phyloP scores from a whole-genome alignment of 2,113 vertebrate genomes.

The Apaloderma vittatum region DNA sequence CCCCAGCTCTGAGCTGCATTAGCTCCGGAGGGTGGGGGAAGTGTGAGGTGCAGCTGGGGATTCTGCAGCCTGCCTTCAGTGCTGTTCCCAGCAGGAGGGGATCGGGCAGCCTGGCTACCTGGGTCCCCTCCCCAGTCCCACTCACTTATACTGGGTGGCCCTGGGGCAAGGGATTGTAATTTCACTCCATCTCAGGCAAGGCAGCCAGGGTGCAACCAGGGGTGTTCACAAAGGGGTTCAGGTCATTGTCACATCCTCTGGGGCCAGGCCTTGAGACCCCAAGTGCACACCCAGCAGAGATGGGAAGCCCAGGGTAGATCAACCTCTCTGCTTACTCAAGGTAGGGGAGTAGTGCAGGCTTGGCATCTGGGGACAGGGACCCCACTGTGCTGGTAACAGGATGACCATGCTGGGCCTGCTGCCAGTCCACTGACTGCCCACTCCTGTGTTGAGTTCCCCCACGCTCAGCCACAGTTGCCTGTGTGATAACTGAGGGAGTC shows the following conservation, averaged over 20 bases:
- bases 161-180: accelerated
- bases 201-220: neutral
- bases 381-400: accelerated
- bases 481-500: neutral
- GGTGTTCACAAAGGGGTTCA: accelerated
- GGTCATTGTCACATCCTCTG: neutral
- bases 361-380: neutral
- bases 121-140: neutral
- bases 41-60: neutral
- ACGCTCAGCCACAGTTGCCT: neutral
- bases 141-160: neutral
- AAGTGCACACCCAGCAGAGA: accelerated
- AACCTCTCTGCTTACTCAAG: neutral
- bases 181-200: neutral
- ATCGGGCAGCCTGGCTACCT: neutral
- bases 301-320: neutral
- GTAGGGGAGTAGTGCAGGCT: too few relatives aligned
- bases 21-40: too few relatives aligned
- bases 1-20: neutral
- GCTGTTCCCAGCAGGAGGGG: neutral
- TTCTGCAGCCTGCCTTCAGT: neutral
- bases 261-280: neutral
- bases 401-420: neutral
- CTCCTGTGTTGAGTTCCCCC: neutral
- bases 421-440: neutral